A percentile compares a stretch with the other conserved stretches of the same genome.
Conservation (phyloP, 2,113 vertebrate genomes). For the Nesogale talazaci region DNA sequence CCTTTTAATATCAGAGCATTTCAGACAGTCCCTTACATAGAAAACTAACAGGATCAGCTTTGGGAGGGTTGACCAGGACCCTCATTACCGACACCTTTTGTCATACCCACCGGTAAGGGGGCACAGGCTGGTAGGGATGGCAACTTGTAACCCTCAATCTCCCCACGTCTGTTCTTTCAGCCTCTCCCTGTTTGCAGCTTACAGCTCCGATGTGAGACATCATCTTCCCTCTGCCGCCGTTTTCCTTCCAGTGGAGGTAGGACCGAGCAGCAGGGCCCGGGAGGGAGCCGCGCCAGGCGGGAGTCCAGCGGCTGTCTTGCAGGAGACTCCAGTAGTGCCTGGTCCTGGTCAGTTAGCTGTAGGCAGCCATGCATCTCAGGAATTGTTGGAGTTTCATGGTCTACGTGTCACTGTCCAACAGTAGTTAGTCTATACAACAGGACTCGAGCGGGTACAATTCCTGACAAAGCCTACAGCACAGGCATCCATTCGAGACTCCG, state of each 20-base stretch:
- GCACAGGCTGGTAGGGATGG: neutral
- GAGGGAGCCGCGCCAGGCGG: neutral
- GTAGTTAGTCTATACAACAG: conserved; percentile 3
- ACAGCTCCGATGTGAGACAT: neutral
- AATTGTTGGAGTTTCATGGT: neutral
- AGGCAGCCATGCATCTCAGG: neutral
- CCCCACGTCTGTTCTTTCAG: neutral
- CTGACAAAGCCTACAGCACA: conserved; percentile 39
- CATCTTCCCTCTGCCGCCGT: neutral
- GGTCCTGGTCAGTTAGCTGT: neutral
- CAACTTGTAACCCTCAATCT: neutral
- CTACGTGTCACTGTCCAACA: conserved; percentile 38
- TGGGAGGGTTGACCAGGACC: neutral
- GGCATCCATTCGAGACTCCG: conserved; percentile 12
- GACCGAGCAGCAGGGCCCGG: neutral
- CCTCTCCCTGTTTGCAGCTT: neutral
- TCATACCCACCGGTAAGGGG: neutral
- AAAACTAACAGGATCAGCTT: conserved; percentile 58
- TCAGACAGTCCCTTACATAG: conserved; percentile 56
- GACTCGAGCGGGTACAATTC: conserved; percentile 44
- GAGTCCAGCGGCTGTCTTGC: neutral
- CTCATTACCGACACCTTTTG: neutral
- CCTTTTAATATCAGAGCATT: conserved; percentile 70
- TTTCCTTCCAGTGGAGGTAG: neutral
- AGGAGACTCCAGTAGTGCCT: neutral